Percentiles rank a stretch among this genome's conserved stretches.
Conservation (phyloP, 2,113 vertebrate species). For the Caracal caracal region DNA sequence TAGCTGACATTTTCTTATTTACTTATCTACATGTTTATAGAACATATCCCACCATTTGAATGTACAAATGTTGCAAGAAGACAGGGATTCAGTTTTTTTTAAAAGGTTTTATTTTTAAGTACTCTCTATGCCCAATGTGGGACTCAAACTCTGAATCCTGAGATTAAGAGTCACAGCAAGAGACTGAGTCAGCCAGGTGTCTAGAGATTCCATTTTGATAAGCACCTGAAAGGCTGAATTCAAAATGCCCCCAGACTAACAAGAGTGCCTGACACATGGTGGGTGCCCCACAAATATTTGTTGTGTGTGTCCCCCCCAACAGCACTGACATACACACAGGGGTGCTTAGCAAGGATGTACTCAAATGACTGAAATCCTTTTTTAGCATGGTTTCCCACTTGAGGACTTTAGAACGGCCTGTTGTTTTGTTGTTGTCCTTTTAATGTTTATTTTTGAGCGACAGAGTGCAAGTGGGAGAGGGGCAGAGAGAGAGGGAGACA, state of each 20-base stretch:
- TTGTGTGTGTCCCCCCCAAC: rapidly evolving
- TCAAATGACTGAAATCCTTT: conserved; percentile 39
- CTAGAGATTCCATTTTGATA: not conserved
- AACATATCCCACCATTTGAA: not conserved
- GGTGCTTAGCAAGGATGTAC: not conserved
- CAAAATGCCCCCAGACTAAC: not conserved
- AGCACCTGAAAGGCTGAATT: not conserved
- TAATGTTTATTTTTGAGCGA: too few relatives aligned
- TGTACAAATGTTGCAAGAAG: not conserved
- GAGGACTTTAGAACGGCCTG: not conserved
- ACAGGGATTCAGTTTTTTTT: not conserved
- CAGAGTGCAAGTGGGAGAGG: too few relatives aligned
- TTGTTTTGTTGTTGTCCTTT: too few relatives aligned
- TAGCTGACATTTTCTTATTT: not conserved
- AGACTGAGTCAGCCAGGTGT: not conserved
- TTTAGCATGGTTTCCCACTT: not conserved
- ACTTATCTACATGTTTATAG: not conserved
- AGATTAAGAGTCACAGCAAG: not conserved
- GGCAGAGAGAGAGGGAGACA: too few relatives aligned
- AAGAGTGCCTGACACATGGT: not conserved
- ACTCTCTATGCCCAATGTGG: not conserved
- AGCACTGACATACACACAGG: not conserved
- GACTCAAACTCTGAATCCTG: not conserved
- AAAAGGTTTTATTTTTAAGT: not conserved
- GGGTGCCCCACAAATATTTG: not conserved